A percentile compares a stretch with the other conserved stretches of the same genome.
phyloP scores from a whole-genome alignment of 2,888 invertebrate genomes.

The Spialia ferax region DNA sequence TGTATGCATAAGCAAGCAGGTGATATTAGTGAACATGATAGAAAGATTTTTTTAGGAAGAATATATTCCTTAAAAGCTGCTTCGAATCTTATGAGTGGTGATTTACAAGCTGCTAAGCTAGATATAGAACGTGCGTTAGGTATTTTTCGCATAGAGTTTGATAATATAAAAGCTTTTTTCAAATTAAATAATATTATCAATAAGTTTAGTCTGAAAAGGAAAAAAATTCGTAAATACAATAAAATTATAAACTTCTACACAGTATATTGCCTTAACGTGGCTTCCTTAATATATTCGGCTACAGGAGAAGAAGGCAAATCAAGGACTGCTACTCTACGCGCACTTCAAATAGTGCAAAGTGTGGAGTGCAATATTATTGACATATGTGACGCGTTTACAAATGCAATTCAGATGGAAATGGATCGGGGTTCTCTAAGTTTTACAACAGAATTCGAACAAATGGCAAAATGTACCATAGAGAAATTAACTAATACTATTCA shows the following conservation, averaged over 20 bases:
- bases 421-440: constrained; percentile 67
- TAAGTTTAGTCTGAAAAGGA: constrained; percentile 55
- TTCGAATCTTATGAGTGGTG: constrained; percentile 59
- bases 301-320: constrained; percentile 66
- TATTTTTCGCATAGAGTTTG: constrained; percentile 65
- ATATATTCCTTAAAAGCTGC: constrained; percentile 72
- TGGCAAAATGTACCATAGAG: constrained; percentile 63
- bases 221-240: constrained; percentile 59
- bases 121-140: constrained; percentile 65
- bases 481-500: constrained; percentile 63
- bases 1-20: constrained; percentile 53
- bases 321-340: constrained; percentile 62
- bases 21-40: constrained; percentile 54
- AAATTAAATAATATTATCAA: constrained; percentile 28
- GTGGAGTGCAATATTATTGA: constrained; percentile 69
- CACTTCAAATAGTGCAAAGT: constrained; percentile 67
- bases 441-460: constrained; percentile 67
- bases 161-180: constrained; percentile 59
- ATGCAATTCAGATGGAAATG: constrained; percentile 77
- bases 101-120: constrained; percentile 60
- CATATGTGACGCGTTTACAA: constrained; percentile 77
- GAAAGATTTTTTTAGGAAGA: constrained; percentile 65
- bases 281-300: constrained; percentile 65
- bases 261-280: constrained; percentile 72
- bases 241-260: constrained; percentile 64